Evolutionary conservation across 1,140 invertebrate genomes (phyloP).

Genomic region (Cotesia glomerata): DNA sequence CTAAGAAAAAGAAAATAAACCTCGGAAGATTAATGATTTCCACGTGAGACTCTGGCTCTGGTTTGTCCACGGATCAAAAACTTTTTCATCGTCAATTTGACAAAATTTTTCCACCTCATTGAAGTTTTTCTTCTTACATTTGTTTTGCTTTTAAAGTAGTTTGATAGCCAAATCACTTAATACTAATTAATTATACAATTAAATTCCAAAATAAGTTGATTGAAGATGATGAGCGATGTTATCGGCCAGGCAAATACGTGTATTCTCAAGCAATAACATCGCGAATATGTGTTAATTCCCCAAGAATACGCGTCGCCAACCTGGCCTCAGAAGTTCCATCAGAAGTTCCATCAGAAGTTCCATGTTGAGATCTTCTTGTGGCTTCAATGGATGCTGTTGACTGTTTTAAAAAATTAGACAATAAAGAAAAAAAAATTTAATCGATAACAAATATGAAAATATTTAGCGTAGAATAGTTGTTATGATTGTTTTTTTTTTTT

Average conservation of each 20-base stretch:
- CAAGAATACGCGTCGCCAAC: conserved; percentile 93
- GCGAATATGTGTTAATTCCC: conserved; percentile 91
- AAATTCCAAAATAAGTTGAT: not conserved
- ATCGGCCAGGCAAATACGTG: conserved; percentile 76
- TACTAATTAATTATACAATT: not conserved
- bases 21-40: not conserved
- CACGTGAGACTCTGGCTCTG: not conserved
- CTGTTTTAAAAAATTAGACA: not conserved
- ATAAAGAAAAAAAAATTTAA: too few species aligned
- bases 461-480: too few species aligned
- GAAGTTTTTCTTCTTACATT: conserved; percentile 44
- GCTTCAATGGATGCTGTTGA: not conserved
- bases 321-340: conserved; percentile 51
- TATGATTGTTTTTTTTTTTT: not conserved
- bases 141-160: conserved; percentile 33
- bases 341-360: conserved; percentile 32
- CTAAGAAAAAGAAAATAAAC: not conserved
- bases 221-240: conserved; percentile 32
- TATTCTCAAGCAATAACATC: conserved; percentile 99
- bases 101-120: conserved; percentile 31
- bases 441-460: too few species aligned
- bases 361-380: not conserved
- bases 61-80: conserved; percentile 30
- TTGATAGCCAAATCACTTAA: conserved; percentile 9
- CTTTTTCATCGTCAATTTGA: conserved; percentile 42